Percentiles rank a stretch among this genome's conserved stretches.
phyloP scores from a whole-genome alignment of 2,113 vertebrate species.

The Pimephales promelas region DNA sequence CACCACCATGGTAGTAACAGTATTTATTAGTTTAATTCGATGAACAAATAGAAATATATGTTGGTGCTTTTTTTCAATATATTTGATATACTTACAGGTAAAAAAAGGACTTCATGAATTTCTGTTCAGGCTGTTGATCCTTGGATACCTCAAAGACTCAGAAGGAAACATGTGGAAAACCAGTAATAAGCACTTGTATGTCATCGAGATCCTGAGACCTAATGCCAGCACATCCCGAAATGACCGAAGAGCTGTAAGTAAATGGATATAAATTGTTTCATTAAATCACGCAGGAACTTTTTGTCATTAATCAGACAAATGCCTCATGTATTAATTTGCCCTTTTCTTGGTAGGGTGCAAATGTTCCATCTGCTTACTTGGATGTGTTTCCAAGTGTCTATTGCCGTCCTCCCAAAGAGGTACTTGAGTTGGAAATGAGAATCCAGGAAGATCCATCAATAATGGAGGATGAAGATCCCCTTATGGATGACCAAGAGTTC shows the following conservation, averaged over 20 bases:
- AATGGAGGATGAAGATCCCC: slow-evolving; percentile 66
- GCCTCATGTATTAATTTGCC: slow-evolving; percentile 8
- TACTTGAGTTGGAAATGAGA: slow-evolving; percentile 73
- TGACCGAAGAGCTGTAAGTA: slow-evolving; percentile 70
- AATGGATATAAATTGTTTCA: not conserved
- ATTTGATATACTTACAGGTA: slow-evolving; percentile 73
- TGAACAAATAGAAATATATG: not conserved
- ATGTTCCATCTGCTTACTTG: slow-evolving; percentile 70
- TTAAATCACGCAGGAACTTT: not conserved
- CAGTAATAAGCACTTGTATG: slow-evolving; percentile 82
- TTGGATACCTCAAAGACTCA: slow-evolving; percentile 84
- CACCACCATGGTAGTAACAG: slow-evolving; percentile 88
- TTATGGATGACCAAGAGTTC: slow-evolving; percentile 87
- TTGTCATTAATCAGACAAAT: not conserved
- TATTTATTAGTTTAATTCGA: not conserved
- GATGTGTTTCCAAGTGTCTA: slow-evolving; percentile 88
- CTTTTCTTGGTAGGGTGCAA: slow-evolving; percentile 60
- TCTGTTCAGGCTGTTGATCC: slow-evolving; percentile 89
- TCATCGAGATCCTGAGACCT: slow-evolving; percentile 84
- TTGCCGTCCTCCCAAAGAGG: slow-evolving; percentile 88
- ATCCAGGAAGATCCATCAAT: slow-evolving; percentile 53
- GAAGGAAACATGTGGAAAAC: slow-evolving; percentile 90
- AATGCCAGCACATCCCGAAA: slow-evolving; percentile 52
- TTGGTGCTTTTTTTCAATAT: not conserved
- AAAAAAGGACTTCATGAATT: slow-evolving; percentile 85